These are phyloP conservation scores for Euplexia lucipara DNA, from an alignment of 2,888 invertebrate genomes.

Conservation along the genomic window DNA sequence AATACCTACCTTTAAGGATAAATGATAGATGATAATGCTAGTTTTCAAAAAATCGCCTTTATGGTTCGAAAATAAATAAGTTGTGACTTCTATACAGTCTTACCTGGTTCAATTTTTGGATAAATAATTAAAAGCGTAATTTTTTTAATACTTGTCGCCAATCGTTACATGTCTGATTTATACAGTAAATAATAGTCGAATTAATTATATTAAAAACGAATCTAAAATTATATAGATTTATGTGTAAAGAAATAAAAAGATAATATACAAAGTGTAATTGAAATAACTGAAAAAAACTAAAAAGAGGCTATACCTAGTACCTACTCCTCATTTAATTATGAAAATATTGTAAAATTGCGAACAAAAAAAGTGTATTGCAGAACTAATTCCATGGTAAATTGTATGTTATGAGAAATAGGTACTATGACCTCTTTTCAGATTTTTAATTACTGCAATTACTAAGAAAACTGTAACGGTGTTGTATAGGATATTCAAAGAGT, in stretches of 20 bases:
- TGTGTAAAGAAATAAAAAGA: constrained; percentile 39
- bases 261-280: constrained; percentile 4
- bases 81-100: constrained; percentile 7
- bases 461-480: constrained; percentile 57
- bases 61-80: neutral
- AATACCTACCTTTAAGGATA: no score
- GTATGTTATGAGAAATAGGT: no score
- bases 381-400: no score
- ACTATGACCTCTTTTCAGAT: no score
- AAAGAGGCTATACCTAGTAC: no score
- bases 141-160: neutral
- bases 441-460: neutral
- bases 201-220: constrained; percentile 60
- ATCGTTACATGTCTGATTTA: constrained; percentile 51
- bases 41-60: no score
- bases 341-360: no score
- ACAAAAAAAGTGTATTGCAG: no score
- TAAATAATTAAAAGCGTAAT: neutral
- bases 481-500: constrained; percentile 65
- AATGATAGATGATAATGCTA: no score
- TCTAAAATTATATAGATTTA: constrained; percentile 56
- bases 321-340: no score
- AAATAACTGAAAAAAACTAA: no score
- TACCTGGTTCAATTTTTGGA: neutral
- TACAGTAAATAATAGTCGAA: constrained; percentile 52